Conservation (phyloP, 2,888 invertebrate genomes). For the Eupithecia inturbata region DNA sequence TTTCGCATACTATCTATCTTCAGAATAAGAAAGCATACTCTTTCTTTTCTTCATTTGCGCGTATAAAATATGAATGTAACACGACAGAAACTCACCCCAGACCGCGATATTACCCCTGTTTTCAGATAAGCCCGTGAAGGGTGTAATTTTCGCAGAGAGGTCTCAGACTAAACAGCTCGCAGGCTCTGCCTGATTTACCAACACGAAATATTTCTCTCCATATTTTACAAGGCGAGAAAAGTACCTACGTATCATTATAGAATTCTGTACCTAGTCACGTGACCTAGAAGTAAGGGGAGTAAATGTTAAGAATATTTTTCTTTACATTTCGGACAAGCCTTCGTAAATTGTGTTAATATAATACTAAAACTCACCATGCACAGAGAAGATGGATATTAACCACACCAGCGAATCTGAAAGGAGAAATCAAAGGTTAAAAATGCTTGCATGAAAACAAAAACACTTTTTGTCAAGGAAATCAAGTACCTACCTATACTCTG, state of each 20-base stretch:
- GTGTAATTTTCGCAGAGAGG: conserved; percentile 30
- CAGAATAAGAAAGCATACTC: not conserved
- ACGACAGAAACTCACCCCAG: conserved; percentile 3
- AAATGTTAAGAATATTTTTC: not conserved
- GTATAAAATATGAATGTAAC: not conserved
- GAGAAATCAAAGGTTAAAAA: conserved; percentile 23
- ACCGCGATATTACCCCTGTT: conserved; percentile 7
- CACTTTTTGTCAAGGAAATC: too few relatives aligned
- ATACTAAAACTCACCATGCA: conserved; percentile 53
- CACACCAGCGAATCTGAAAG: conserved; percentile 52
- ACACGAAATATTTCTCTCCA: conserved; percentile 19
- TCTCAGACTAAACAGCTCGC: conserved; percentile 24
- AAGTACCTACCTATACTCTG: too few relatives aligned
- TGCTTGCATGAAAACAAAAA: too few relatives aligned
- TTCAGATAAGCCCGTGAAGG: conserved; percentile 22
- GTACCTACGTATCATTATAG: not conserved
- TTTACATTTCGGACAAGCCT: not conserved
- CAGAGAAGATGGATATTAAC: conserved; percentile 49
- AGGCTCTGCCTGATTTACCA: conserved; percentile 17
- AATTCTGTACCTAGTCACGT: not conserved
- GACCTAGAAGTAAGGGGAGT: not conserved
- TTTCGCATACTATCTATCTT: not conserved
- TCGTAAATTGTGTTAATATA: not conserved
- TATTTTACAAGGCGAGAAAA: conserved; percentile 20
- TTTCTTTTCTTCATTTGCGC: not conserved